Evolutionary conservation across 2,797 vertebrate species (phyloP).

Genomic region (Apodemus agrarius): DNA sequence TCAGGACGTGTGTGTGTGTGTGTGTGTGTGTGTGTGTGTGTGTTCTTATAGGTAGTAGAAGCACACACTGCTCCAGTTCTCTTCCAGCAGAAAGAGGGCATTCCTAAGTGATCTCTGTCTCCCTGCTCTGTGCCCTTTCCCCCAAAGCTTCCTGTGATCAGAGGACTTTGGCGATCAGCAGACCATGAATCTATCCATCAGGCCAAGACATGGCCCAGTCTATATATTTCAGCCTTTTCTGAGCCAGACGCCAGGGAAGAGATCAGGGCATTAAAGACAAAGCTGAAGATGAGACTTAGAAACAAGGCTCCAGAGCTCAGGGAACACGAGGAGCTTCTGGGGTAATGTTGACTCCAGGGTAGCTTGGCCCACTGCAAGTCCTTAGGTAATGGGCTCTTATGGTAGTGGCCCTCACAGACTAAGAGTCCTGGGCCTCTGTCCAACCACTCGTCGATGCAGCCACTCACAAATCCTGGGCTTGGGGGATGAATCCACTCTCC

Average conservation of each 20-base stretch:
- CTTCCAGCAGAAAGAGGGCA: background rate
- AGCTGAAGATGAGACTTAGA: background rate
- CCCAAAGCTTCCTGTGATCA: no score
- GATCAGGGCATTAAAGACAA: background rate
- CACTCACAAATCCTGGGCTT: background rate
- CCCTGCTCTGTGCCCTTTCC: no score
- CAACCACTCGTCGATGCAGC: no score
- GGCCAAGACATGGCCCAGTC: background rate
- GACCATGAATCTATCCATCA: background rate
- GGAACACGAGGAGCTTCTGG: rapidly evolving
- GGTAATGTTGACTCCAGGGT: background rate
- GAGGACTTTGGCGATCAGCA: background rate
- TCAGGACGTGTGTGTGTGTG: no score
- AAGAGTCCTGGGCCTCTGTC: background rate
- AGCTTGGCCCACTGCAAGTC: background rate
- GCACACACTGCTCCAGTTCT: background rate
- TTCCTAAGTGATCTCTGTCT: background rate
- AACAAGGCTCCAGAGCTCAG: background rate
- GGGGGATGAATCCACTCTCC: background rate
- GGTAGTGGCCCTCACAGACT: background rate
- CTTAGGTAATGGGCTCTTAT: rapidly evolving
- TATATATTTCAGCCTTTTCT: background rate
- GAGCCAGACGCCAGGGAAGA: background rate
- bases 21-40: background rate
- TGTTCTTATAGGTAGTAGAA: background rate